These are phyloP conservation scores for Leucoraja ocellata DNA, from an alignment of 2,797 vertebrate species.

Conservation along the genomic window DNA sequence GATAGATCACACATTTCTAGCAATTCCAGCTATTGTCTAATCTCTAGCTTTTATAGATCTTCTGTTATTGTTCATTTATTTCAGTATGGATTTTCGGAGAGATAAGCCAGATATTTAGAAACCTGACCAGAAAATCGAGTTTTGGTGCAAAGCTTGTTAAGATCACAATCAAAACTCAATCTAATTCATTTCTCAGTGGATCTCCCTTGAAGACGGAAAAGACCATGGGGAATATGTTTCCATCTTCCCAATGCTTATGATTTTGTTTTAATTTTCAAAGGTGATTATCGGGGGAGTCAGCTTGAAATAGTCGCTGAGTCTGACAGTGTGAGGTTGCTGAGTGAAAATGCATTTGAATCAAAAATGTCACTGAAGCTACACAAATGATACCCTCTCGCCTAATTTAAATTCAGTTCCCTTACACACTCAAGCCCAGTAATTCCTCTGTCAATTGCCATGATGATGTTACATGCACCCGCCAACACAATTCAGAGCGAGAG, in stretches of 20 bases:
- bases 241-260: background rate
- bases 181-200: background rate
- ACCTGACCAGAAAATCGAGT: background rate
- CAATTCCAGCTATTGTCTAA: background rate
- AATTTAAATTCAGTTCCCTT: background rate
- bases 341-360: background rate
- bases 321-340: background rate
- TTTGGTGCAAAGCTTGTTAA: background rate
- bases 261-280: constrained; percentile 16
- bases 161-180: background rate
- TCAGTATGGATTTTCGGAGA: background rate
- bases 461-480: background rate
- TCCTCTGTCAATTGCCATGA: background rate
- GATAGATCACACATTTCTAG: background rate
- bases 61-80: background rate
- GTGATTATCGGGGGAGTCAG: background rate
- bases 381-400: background rate
- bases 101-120: background rate
- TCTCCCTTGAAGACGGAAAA: background rate
- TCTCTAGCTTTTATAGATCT: background rate
- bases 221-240: background rate
- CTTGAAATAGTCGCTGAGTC: background rate
- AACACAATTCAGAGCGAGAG: background rate
- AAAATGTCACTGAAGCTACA: background rate
- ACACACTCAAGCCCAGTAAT: background rate